Conservation (phyloP, 2,888 invertebrate genomes). For the Leucophenga maculata region DNA sequence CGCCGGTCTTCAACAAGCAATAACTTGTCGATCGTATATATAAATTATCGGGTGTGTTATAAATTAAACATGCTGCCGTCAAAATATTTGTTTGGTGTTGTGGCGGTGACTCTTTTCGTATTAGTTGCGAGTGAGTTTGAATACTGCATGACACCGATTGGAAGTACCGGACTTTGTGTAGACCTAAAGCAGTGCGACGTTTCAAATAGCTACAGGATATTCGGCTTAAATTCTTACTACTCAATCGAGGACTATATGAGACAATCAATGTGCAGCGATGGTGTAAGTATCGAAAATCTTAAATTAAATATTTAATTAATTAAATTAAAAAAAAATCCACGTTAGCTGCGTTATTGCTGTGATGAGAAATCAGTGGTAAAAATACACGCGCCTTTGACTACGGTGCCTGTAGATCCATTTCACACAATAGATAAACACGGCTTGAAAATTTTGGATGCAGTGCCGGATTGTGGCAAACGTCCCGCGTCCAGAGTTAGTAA, state of each 20-base stretch:
- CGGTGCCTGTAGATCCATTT: too few species aligned
- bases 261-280: background rate
- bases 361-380: background rate
- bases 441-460: background rate
- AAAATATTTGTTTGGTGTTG: too few species aligned
- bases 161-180: background rate
- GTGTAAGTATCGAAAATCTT: background rate
- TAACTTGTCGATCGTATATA: too few species aligned
- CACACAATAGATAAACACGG: background rate
- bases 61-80: too few species aligned
- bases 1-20: too few species aligned
- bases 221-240: background rate
- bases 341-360: background rate
- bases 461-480: constrained; percentile 75
- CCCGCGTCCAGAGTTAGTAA: constrained; percentile 75
- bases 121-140: too few species aligned
- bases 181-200: background rate
- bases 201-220: background rate
- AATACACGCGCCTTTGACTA: too few species aligned
- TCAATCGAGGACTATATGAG: background rate
- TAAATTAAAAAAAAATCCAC: too few species aligned
- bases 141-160: background rate
- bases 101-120: too few species aligned
- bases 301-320: too few species aligned
- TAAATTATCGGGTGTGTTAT: too few species aligned